Conservation (phyloP, 2,888 invertebrate genomes). For the Petrophora chlorosata region DNA sequence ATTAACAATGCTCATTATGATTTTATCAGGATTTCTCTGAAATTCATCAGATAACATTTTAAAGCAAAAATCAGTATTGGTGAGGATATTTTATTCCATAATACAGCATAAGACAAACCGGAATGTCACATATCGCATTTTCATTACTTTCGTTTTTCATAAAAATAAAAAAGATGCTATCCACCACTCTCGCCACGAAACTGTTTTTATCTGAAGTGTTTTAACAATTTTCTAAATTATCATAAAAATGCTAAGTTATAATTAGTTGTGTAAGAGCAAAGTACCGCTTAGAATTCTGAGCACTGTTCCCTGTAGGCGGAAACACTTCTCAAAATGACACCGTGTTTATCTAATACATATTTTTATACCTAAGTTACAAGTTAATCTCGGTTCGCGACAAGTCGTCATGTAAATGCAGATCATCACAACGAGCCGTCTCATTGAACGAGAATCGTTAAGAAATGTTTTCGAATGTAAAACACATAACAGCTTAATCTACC, state of each 20-base stretch:
- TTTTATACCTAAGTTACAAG: conserved; percentile 78
- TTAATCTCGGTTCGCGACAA: conserved; percentile 77
- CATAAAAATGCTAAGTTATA: conserved; percentile 84
- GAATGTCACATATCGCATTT: conserved; percentile 82
- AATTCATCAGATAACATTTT: conserved; percentile 29
- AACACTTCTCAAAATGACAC: conserved; percentile 74
- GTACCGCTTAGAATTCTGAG: conserved; percentile 74
- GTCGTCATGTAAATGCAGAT: conserved; percentile 77
- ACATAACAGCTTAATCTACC: conserved; percentile 83
- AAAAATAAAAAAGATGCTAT: conserved; percentile 77
- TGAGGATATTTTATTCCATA: conserved; percentile 84
- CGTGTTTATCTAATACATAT: conserved; percentile 76
- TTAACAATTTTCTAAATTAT: conserved; percentile 81
- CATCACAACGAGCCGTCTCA: conserved; percentile 57
- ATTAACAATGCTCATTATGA: not conserved
- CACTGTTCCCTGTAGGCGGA: conserved; percentile 64
- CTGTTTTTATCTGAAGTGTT: conserved; percentile 68
- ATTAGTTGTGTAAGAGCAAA: conserved; percentile 81
- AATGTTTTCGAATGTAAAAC: conserved; percentile 70
- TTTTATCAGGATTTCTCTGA: conserved; percentile 1
- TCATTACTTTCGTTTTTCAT: conserved; percentile 73
- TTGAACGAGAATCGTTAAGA: conserved; percentile 61
- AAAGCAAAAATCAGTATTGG: conserved; percentile 70
- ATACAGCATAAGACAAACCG: conserved; percentile 84
- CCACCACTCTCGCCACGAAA: conserved; percentile 73